Evolutionary conservation across 2,888 invertebrate genomes (phyloP), one percentile per base, ranked within the genome.

Genomic region (Latrodectus hesperus): DNA sequence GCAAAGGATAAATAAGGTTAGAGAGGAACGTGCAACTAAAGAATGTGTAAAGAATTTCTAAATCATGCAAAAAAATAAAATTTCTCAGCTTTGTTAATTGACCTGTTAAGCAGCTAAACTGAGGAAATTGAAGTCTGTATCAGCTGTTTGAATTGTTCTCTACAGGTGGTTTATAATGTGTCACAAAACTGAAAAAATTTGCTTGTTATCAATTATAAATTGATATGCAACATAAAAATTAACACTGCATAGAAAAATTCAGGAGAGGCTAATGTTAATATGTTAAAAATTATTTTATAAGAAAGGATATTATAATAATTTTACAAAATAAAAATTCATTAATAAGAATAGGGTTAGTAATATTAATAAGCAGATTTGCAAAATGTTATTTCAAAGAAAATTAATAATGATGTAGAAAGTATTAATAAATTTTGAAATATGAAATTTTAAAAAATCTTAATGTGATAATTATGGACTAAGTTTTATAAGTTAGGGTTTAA

Each of bases 101-200:
- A 87, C 86, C 86, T 87, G 81, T 87, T 67, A 87, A 77, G 77
- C 81, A 16, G 65, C 51, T 55, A 74, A 77, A 85, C 60, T 60
- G 60, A 60, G 60, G 60, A 60, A 60, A 60, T 60, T 60, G 60
- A 53, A 55, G 26, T 9, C 73, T 38, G 72, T 16, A 38, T 73
- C 16, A 55, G 22, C 16, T 26, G 17, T 22, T 55, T 65, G 49
- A 65, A n/a, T 70, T 52, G 68, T 68, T 70, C 26, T 38, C 70
- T 22, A 80, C 80, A 60, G 52, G 64, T 22, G 76, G 77, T 49
- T 52, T 73, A 81, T 52, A 72, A 22, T 72, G 76, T 14, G 76
- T 76, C 10, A 77, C 26, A 68, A 87, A 87, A 82, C 86, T 87
- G 86, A 60, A 87, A 86, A 71, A 76, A 77, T 64, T 78, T 73